phyloP scores from a whole-genome alignment of 2,888 invertebrate species.

The Eilema griseolum region DNA sequence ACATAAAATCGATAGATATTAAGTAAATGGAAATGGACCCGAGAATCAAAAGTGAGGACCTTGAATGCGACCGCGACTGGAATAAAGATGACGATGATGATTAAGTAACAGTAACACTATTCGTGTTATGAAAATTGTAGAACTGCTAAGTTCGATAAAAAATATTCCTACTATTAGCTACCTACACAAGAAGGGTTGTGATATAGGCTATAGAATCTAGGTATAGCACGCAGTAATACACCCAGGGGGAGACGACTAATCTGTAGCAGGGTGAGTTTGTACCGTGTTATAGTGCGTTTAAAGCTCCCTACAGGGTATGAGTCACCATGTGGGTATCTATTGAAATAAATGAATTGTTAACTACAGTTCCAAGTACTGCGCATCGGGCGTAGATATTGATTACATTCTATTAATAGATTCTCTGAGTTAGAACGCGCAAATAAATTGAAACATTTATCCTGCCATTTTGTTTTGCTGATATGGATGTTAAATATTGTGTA shows the following conservation, averaged over 20 bases:
- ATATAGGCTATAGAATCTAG: slow-evolving; percentile 3
- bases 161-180: background rate
- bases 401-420: background rate
- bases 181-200: background rate
- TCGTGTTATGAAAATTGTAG: background rate
- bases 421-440: background rate
- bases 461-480: too few species aligned
- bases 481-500: too few species aligned
- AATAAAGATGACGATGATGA: background rate
- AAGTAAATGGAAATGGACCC: too few species aligned
- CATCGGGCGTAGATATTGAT: background rate
- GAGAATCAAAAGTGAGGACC: too few species aligned
- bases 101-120: background rate
- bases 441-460: too few species aligned
- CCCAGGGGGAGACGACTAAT: background rate
- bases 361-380: background rate
- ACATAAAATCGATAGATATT: too few species aligned
- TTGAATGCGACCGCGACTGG: too few species aligned
- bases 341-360: background rate
- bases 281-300: background rate
- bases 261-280: background rate
- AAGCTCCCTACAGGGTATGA: background rate
- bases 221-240: background rate
- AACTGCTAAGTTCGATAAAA: background rate
- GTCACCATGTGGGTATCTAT: background rate